Evolutionary conservation across 2,113 vertebrate genomes (phyloP).

Genomic region (Tychaedon coryphoeus): DNA sequence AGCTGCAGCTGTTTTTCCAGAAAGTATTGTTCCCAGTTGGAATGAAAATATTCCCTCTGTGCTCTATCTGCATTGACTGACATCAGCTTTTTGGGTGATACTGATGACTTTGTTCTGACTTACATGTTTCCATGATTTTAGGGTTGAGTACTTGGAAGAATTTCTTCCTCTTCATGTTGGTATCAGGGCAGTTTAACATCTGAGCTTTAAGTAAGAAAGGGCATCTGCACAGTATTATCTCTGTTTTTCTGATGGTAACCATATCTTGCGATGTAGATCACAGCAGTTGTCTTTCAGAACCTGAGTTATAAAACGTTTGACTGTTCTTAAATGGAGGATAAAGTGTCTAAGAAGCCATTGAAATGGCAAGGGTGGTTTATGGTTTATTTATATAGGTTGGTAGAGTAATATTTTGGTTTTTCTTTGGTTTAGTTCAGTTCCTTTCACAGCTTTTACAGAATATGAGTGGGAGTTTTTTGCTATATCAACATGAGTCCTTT

Average conservation of each 20-base stretch:
- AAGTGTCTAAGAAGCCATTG: background rate
- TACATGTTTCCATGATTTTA: background rate
- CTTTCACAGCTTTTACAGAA: background rate
- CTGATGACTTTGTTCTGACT: background rate
- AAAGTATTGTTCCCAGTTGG: background rate
- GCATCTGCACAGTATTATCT: background rate
- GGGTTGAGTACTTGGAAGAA: background rate
- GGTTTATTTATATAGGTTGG: background rate
- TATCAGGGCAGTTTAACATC: background rate
- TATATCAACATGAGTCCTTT: background rate
- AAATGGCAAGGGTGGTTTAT: background rate
- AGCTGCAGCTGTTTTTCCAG: background rate
- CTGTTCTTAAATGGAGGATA: background rate
- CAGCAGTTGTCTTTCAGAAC: background rate
- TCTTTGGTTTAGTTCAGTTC: background rate
- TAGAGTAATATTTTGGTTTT: background rate
- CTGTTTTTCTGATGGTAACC: background rate
- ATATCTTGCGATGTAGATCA: background rate
- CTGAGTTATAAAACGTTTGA: background rate
- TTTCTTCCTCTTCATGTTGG: background rate
- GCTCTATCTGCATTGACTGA: background rate
- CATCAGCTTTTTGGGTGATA: background rate
- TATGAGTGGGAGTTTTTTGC: background rate
- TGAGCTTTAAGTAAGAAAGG: background rate
- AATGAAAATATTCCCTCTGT: background rate